A percentile compares a stretch with the other conserved stretches of the same genome.
Evolutionary conservation across 2,888 invertebrate species (phyloP).

Genomic region (Dryomyza anilis): DNA sequence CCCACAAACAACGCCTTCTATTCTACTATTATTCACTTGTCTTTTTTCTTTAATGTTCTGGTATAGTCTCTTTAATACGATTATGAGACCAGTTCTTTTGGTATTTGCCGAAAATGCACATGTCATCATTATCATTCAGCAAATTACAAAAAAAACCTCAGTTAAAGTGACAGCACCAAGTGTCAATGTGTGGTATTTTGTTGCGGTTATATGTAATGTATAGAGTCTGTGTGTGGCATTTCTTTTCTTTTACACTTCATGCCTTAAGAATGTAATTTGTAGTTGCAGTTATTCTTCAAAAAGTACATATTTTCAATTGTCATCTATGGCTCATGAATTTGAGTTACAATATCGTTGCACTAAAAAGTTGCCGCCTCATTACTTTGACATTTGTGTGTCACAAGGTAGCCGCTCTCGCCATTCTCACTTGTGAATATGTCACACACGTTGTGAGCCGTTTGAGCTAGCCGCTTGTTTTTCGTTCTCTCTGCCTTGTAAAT

Average conservation of each 20-base stretch:
- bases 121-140: background rate
- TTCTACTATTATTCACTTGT: background rate
- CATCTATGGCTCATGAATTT: background rate
- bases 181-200: conserved; percentile 5
- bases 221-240: background rate
- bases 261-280: background rate
- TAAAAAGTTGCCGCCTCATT: background rate
- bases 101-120: background rate
- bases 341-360: background rate
- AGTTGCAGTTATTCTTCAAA: background rate
- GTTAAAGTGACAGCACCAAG: background rate
- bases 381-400: conserved; percentile 1
- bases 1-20: background rate
- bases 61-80: background rate
- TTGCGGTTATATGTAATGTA: too few species aligned
- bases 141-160: background rate
- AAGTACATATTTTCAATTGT: conserved; percentile 4
- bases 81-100: background rate
- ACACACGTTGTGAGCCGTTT: background rate
- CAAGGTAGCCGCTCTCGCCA: background rate
- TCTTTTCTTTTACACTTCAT: too few species aligned
- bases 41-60: too few species aligned
- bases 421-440: background rate
- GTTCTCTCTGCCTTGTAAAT: background rate
- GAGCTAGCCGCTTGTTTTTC: background rate